Conservation (phyloP, 1,140 invertebrate species). For the Drosophila rufa region DNA sequence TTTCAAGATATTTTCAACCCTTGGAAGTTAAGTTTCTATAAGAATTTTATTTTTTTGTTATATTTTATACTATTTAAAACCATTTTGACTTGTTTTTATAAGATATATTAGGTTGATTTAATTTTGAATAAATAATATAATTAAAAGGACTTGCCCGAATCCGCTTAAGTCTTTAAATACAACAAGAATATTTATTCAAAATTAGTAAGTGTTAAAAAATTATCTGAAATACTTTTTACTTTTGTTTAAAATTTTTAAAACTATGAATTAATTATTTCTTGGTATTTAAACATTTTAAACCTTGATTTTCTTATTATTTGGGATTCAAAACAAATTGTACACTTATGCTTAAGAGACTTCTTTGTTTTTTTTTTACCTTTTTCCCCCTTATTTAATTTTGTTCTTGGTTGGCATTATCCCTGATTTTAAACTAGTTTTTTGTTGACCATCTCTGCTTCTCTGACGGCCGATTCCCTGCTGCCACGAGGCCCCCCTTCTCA, state of each 20-base stretch:
- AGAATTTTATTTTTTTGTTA: no score
- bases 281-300: neutral
- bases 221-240: no score
- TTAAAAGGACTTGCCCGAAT: neutral
- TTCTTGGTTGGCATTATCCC: neutral
- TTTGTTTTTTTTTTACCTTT: no score
- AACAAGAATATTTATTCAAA: no score
- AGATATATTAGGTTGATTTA: neutral
- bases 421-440: conserved; percentile 4
- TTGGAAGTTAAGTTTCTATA: neutral
- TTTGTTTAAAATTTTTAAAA: neutral
- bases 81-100: neutral
- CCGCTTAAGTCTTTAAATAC: no score
- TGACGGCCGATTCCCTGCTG: conserved; percentile 10
- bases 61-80: neutral
- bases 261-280: no score
- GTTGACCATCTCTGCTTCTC: neutral
- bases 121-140: neutral
- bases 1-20: no score
- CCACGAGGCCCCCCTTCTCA: neutral
- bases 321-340: no score
- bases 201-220: neutral
- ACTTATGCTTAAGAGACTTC: no score
- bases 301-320: no score
- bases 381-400: no score